Percentiles rank a stretch among this genome's conserved stretches.
phyloP scores from a whole-genome alignment of 1,140 invertebrate species.

The Oryzaephilus surinamensis region DNA sequence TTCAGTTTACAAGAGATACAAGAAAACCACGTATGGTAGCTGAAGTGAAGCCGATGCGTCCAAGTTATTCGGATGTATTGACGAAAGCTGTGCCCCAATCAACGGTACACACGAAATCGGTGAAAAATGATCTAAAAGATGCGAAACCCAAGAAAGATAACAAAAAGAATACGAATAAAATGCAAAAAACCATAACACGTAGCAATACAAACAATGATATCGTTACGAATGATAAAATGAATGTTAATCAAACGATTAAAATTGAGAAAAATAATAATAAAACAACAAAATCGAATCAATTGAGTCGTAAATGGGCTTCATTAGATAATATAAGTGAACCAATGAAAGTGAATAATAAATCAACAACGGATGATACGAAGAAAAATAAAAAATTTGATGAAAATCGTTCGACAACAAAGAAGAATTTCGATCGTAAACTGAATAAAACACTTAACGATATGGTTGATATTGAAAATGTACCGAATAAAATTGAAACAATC shows the following conservation, averaged over 20 bases:
- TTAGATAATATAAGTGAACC: constrained; percentile 43
- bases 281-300: constrained; percentile 31
- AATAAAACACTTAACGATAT: constrained; percentile 28
- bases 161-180: constrained; percentile 39
- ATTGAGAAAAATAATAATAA: constrained; percentile 17
- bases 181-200: constrained; percentile 36
- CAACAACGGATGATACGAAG: constrained; percentile 26
- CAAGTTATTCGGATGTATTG: constrained; percentile 71
- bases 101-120: constrained; percentile 34
- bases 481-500: constrained; percentile 24
- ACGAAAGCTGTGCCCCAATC: constrained; percentile 47
- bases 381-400: constrained; percentile 38
- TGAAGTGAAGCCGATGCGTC: constrained; percentile 75
- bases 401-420: constrained; percentile 34
- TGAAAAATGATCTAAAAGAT: constrained; percentile 40
- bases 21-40: constrained; percentile 64
- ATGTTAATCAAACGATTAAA: constrained; percentile 19
- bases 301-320: constrained; percentile 45
- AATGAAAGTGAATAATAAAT: no score
- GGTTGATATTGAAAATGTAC: constrained; percentile 21
- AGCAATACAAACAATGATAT: constrained; percentile 31
- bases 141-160: constrained; percentile 32
- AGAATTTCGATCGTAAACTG: constrained; percentile 34
- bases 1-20: constrained; percentile 35
- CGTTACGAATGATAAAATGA: constrained; percentile 23